phyloP scores from a whole-genome alignment of 2,888 invertebrate species.

The Coronaproctus castanopsis region DNA sequence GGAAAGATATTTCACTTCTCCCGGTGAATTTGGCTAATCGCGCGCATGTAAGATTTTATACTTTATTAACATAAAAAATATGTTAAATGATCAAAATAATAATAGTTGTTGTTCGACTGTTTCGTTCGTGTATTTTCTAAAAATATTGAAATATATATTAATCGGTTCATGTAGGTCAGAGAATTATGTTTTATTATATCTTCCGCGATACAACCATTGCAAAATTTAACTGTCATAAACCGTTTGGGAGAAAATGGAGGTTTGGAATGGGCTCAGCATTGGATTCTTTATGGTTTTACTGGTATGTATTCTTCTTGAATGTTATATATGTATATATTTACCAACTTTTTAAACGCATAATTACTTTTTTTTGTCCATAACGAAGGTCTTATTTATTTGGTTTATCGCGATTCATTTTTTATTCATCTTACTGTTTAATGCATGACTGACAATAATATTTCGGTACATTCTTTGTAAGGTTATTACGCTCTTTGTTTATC shows the following conservation, averaged over 20 bases:
- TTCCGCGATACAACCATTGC: constrained; percentile 88
- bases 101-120: background rate
- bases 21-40: constrained; percentile 73
- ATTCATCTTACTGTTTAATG: too few relatives aligned
- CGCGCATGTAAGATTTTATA: constrained; percentile 46
- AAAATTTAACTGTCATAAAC: constrained; percentile 73
- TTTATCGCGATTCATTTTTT: too few relatives aligned
- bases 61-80: constrained; percentile 2
- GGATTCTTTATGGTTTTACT: constrained; percentile 70
- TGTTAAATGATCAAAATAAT: background rate
- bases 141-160: too few relatives aligned
- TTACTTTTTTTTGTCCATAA: too few relatives aligned
- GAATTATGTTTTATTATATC: constrained; percentile 83
- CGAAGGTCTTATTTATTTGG: too few relatives aligned
- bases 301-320: too few relatives aligned
- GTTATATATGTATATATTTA: too few relatives aligned
- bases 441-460: too few relatives aligned
- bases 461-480: too few relatives aligned
- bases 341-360: too few relatives aligned
- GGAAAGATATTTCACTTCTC: constrained; percentile 63
- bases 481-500: too few relatives aligned
- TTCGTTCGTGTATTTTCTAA: too few relatives aligned
- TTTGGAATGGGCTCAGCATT: constrained; percentile 81
- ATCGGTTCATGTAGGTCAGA: constrained; percentile 31
- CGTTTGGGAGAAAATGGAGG: constrained; percentile 74